Evolutionary conservation across 2,797 vertebrate genomes (phyloP).

Genomic region (Lagorchestes hirsutus): DNA sequence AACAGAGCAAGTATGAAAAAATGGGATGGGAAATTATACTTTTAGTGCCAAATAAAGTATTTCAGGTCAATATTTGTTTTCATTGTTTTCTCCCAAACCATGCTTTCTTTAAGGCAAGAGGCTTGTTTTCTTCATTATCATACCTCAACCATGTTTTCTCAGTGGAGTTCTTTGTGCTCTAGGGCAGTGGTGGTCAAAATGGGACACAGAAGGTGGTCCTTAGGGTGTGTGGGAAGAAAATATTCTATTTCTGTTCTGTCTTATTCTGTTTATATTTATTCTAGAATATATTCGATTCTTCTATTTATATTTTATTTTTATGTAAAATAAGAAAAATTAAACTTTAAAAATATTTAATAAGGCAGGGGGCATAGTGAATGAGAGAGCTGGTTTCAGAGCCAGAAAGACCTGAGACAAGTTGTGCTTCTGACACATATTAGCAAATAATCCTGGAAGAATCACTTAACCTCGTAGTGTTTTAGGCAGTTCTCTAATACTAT

Average conservation of each 20-base stretch:
- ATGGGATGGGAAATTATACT: background rate
- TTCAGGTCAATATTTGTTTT: background rate
- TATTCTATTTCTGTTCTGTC: background rate
- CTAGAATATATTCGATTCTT: too few relatives aligned
- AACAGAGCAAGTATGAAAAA: background rate
- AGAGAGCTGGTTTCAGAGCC: background rate
- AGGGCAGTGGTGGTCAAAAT: background rate
- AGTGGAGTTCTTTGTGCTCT: background rate
- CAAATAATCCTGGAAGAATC: background rate
- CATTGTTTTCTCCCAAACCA: background rate
- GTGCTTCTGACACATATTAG: background rate
- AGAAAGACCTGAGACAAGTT: background rate
- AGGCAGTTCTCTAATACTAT: background rate
- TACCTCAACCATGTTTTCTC: background rate
- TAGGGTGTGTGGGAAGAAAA: background rate
- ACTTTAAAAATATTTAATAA: background rate
- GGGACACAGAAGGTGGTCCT: background rate
- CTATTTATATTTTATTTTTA: background rate
- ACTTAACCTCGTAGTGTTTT: background rate
- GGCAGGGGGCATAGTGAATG: background rate
- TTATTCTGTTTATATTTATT: too few relatives aligned
- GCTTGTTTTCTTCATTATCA: background rate
- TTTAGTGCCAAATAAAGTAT: background rate
- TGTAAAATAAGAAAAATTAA: background rate
- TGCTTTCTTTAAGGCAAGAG: background rate